These are phyloP conservation scores for Microhierax caerulescens DNA, from an alignment of 2,797 vertebrate genomes.

Conservation along the genomic window DNA sequence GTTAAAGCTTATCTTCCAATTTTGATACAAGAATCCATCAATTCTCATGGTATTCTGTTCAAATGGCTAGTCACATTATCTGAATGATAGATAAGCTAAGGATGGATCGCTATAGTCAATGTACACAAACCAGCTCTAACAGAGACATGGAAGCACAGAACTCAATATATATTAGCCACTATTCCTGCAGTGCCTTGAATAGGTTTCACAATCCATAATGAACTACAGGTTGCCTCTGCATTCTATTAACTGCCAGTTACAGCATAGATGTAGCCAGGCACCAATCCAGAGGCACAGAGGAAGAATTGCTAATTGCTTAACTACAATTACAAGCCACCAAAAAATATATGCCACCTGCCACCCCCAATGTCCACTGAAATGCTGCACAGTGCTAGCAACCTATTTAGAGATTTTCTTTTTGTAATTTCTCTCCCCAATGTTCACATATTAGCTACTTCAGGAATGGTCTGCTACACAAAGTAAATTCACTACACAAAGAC, in stretches of 20 bases:
- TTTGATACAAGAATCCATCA: background rate
- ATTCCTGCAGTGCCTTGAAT: background rate
- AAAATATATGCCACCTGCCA: background rate
- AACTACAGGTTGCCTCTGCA: background rate
- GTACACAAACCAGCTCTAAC: background rate
- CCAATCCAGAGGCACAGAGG: background rate
- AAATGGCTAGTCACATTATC: background rate
- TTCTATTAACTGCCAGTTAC: background rate
- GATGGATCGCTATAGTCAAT: background rate
- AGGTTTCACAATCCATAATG: background rate
- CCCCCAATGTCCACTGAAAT: background rate
- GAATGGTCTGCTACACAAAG: background rate
- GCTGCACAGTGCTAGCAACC: accelerated
- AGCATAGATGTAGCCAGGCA: background rate
- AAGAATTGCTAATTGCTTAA: background rate
- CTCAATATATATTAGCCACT: background rate
- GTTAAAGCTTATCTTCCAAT: background rate
- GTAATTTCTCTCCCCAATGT: background rate
- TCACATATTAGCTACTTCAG: background rate
- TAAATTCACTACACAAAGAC: accelerated
- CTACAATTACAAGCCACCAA: background rate
- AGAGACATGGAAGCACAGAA: background rate
- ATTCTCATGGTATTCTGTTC: background rate
- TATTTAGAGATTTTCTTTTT: background rate
- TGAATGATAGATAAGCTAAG: background rate